A percentile compares a stretch with the other conserved stretches of the same genome.
Evolutionary conservation across 2,888 invertebrate species (phyloP).

Genomic region (Xanthia icteritia): DNA sequence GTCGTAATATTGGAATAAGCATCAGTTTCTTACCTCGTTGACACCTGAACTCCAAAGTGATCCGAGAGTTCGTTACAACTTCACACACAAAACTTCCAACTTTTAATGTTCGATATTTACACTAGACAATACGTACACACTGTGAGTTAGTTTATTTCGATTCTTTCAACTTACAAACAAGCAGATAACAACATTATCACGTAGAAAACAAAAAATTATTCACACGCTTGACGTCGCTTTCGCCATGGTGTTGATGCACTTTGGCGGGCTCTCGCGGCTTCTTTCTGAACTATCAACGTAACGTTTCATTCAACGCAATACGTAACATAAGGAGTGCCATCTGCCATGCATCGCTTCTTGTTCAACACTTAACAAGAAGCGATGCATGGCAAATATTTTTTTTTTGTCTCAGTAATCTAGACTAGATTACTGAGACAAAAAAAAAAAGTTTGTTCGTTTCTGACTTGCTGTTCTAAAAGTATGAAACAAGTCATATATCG

Average conservation of each 20-base stretch:
- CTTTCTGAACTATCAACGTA: slow-evolving; percentile 62
- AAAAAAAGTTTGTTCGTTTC: not conserved
- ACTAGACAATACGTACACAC: slow-evolving; percentile 79
- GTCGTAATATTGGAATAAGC: slow-evolving; percentile 83
- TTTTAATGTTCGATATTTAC: slow-evolving; percentile 79
- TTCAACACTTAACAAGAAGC: too few relatives aligned
- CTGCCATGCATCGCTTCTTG: not conserved
- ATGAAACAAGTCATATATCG: not conserved
- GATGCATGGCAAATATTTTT: too few relatives aligned
- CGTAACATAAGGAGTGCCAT: not conserved
- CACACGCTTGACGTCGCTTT: slow-evolving; percentile 87
- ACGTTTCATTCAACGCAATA: slow-evolving; percentile 71
- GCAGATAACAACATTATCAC: slow-evolving; percentile 84
- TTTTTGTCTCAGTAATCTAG: too few relatives aligned
- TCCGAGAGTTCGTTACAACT: slow-evolving; percentile 89
- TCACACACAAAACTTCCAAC: slow-evolving; percentile 86
- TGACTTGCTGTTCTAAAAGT: not conserved
- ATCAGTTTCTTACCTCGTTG: slow-evolving; percentile 90
- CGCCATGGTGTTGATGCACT: slow-evolving; percentile 87
- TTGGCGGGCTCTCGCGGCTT: slow-evolving; percentile 77
- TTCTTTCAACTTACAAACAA: slow-evolving; percentile 85
- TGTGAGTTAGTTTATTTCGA: slow-evolving; percentile 77
- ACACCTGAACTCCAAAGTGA: slow-evolving; percentile 89
- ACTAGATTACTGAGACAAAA: not conserved
- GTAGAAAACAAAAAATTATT: slow-evolving; percentile 88